Base-by-base conservation (phyloP, 2,888 invertebrate species). In the Linnaemya vulpina region DNA sequence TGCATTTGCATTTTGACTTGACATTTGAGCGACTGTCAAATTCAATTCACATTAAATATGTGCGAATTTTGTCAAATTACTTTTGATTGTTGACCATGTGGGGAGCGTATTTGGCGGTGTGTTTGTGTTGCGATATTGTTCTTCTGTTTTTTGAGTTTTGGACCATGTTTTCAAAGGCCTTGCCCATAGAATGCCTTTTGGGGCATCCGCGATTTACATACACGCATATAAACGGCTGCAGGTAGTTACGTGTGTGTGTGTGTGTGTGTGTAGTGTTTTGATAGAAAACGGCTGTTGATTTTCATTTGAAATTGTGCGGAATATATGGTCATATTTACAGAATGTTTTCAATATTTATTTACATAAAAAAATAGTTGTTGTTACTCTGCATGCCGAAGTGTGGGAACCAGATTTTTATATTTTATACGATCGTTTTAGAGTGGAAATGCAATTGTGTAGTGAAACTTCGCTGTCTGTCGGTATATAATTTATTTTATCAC, bases 41-140 rank as follows among this genome's bases (percentile, higher is more conserved):
- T 79, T 78, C 62, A 58, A 73, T 78, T 78, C 46, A 74, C 65
- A 83, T 84, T 84, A 60, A 71, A 78, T 78, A 71, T 83, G 82
- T 78, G 82, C 70, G 78, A 78, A 85, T 85, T 82, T 85, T 85
- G 85, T 85, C 85, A 85, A 82, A 85, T 85, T 82, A 83, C 82
- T 83, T 71, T 82, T 82, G 82, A 85, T 85, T 58, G 68, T 81
- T 84, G 84, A 83, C 82, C 85, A 85, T 82, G 73, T 62, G 62
- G 25, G 49, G 55, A 40, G 11, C n/a, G 10, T 30, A 38, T 60
- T n/a, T n/a, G n/a, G n/a, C 30, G n/a, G 9, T 3, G 40, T 35
- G 11, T 51, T 58, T 70, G 38, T 71, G 74, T 43, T 53, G n/a
- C 22, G 17, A 35, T 58, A 20, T 3, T 46, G 20, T 67, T 62